phyloP scores from a whole-genome alignment of 2,797 vertebrate species.

The Halcyon chelicuti region DNA sequence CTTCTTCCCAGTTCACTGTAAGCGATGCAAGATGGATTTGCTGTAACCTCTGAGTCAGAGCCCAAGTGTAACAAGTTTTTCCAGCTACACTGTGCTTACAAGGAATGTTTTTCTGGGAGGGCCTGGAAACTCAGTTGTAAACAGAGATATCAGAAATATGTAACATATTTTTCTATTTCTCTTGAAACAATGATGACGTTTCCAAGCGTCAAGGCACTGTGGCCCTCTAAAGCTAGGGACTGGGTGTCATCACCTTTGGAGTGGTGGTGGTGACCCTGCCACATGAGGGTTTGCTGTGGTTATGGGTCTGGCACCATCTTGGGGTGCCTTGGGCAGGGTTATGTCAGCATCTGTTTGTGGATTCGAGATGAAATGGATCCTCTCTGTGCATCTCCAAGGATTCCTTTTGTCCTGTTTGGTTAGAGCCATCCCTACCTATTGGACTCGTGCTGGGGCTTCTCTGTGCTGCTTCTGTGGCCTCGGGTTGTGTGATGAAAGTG shows the following conservation, averaged over 20 bases:
- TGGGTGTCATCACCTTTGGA: not conserved
- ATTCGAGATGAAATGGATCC: not conserved
- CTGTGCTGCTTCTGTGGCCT: fast-evolving
- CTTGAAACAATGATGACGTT: not conserved
- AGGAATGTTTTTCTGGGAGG: not conserved
- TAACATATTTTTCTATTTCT: not conserved
- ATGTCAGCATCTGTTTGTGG: not conserved
- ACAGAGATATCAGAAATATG: not conserved
- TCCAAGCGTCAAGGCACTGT: not conserved
- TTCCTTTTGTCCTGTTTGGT: not conserved
- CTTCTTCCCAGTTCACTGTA: not conserved
- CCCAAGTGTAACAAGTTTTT: not conserved
- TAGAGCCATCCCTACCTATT: fast-evolving
- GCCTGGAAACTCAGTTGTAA: not conserved
- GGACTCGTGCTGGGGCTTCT: not conserved
- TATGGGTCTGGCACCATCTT: not conserved
- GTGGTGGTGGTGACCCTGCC: not conserved
- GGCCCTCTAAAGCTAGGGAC: not conserved
- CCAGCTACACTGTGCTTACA: not conserved
- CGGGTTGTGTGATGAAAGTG: fast-evolving
- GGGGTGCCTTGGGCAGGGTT: not conserved
- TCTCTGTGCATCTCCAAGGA: not conserved
- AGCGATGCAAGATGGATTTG: not conserved
- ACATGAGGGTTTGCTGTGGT: not conserved
- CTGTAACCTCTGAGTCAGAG: not conserved